Evolutionary conservation across 2,888 invertebrate species (phyloP), one percentile per base, ranked within the genome.

Genomic region (Brachyptera putata): DNA sequence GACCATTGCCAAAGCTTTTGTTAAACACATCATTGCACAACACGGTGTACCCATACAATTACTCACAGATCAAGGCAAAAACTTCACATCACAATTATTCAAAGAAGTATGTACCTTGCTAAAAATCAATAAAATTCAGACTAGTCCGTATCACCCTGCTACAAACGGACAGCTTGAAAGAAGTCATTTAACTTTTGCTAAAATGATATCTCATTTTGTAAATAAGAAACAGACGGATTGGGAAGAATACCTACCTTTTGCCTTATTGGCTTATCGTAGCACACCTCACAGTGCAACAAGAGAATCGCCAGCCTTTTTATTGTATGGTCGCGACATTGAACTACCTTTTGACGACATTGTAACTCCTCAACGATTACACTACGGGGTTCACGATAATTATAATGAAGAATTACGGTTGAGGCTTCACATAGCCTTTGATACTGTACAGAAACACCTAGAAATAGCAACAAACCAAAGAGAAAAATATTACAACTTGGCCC

Each of bases 151-250:
- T 14, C 24, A 49, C n/a, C 46, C 58, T n/a, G 34, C 30, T 2
- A 18, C 14, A 1, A 58, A 58, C 26, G 58, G 48, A 2, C n/a
- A 18, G n/a, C 14, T 48, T 4, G 58, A 58, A 24, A 48, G 49
- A 49, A 26, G 18, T 4, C 48, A 58, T 16, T 30, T 22, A 25
- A n/a, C 48, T 1, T 1, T 58, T 1, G 16, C 30, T 16, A 24
- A 25, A n/a, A 57, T 57, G 41, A 25, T 57, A 4, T 41, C 41
- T 7, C 57, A 57, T 30, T 30, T 30, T 11, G 30, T 30, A 11
- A 30, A 30, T 30, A 11, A 30, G 11, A 30, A 30, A 30, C 30
- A 30, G 30, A 30, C 5, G 5, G 30, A 30, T 30, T 30, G 30
- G 30, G 30, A 30, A 30, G 30, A 30, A 11, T 30, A 7, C 30